A percentile compares a stretch with the other conserved stretches of the same genome.
phyloP scores from a whole-genome alignment of 2,797 vertebrate species.

The Dendrocincla tyrannina region DNA sequence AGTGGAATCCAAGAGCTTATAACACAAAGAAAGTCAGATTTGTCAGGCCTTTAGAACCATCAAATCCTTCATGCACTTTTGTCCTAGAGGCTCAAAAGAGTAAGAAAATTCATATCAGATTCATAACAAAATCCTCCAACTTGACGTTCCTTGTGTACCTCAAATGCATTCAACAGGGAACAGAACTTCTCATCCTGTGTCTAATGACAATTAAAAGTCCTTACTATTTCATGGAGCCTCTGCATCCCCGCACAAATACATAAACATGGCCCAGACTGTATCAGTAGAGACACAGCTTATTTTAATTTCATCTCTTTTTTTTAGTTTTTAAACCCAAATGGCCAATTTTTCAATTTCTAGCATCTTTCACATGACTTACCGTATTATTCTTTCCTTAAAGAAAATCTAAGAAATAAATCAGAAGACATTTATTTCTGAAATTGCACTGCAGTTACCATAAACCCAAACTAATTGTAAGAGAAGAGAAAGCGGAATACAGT shows the following conservation, averaged over 20 bases:
- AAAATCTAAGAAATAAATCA: not conserved
- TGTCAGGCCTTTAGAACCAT: not conserved
- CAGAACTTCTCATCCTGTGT: not conserved
- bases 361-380: not conserved
- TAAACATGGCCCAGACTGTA: not conserved
- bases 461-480: not conserved
- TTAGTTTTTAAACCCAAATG: not conserved
- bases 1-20: not conserved
- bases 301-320: not conserved
- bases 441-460: not conserved
- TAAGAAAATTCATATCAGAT: not conserved
- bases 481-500: not conserved
- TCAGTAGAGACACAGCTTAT: not conserved
- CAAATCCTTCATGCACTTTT: not conserved
- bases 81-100: not conserved
- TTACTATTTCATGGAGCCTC: not conserved
- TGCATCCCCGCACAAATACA: not conserved
- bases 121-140: not conserved
- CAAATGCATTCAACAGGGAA: not conserved
- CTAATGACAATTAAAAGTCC: not conserved
- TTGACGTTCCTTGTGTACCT: not conserved
- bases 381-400: not conserved
- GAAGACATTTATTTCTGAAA: not conserved
- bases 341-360: not conserved
- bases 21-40: not conserved